A percentile compares a stretch with the other conserved stretches of the same genome.
Evolutionary conservation across 2,113 vertebrate species (phyloP).

Genomic region (Alethe diademata): DNA sequence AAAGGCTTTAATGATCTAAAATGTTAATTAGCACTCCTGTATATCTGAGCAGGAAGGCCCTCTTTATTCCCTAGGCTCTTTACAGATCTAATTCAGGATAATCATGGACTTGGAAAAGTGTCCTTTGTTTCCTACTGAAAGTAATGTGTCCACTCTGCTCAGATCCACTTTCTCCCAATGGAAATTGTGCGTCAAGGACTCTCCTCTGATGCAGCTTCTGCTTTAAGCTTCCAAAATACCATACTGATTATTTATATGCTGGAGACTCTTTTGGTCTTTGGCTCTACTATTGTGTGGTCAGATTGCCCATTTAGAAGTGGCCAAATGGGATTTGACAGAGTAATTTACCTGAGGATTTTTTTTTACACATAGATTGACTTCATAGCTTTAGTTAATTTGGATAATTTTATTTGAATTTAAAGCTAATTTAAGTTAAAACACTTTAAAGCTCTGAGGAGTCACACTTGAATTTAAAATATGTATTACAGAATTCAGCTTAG

Average conservation of each 20-base stretch:
- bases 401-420: background rate
- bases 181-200: background rate
- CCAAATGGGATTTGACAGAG: background rate
- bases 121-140: background rate
- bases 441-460: background rate
- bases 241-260: background rate
- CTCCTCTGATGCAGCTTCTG: background rate
- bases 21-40: background rate
- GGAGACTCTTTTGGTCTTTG: background rate
- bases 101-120: background rate
- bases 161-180: background rate
- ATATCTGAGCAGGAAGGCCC: background rate
- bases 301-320: background rate
- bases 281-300: background rate
- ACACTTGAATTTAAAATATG: background rate
- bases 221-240: background rate
- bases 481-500: background rate
- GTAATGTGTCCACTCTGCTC: background rate
- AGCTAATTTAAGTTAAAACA: background rate
- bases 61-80: background rate
- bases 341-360: background rate
- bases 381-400: background rate
- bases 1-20: background rate
- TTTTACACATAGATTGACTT: background rate
- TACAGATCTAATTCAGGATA: background rate